Conservation (phyloP, 1,140 invertebrate species). For the Wasmannia auropunctata region DNA sequence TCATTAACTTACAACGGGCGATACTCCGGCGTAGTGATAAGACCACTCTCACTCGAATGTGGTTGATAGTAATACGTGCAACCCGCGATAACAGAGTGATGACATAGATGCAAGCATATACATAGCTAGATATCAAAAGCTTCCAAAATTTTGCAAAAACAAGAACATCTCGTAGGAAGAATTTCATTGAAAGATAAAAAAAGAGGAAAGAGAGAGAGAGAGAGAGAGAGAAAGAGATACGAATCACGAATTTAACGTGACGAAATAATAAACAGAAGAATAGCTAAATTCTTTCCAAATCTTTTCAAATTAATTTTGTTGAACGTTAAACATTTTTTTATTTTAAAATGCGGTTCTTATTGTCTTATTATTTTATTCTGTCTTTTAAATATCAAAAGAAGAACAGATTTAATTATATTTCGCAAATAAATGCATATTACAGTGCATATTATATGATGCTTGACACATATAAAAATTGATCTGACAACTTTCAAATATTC, state of each 20-base stretch:
- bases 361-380: neutral
- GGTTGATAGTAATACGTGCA: constrained; percentile 31
- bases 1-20: constrained; percentile 51
- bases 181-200: neutral
- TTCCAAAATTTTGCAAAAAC: neutral
- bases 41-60: neutral
- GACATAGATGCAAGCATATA: constrained; percentile 16
- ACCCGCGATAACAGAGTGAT: constrained; percentile 36
- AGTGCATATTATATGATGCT: neutral
- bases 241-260: neutral
- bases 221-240: neutral
- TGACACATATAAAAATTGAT: constrained; percentile 4
- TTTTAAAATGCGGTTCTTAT: neutral
- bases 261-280: neutral
- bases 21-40: constrained; percentile 32
- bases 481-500: neutral
- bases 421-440: neutral
- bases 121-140: no score
- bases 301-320: neutral
- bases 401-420: neutral
- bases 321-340: neutral
- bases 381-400: neutral
- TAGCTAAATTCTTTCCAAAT: no score
- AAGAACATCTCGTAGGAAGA: neutral
- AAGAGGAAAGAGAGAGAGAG: neutral